These are phyloP conservation scores for Marasmarcha lunaedactyla DNA, from an alignment of 2,888 invertebrate species.

Conservation along the genomic window DNA sequence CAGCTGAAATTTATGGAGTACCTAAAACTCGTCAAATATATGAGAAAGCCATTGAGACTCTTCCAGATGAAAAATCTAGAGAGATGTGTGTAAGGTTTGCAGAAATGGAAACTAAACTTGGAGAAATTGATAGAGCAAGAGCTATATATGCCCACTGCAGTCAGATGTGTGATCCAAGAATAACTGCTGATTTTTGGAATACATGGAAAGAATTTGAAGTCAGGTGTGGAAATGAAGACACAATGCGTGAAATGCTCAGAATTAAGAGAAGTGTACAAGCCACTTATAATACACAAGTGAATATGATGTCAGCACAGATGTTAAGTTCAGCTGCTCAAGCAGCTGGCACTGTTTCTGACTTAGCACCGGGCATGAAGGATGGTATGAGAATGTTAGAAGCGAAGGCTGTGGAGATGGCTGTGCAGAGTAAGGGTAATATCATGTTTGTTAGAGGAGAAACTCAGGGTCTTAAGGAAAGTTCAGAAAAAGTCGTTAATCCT, in stretches of 20 bases:
- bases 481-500: conserved; percentile 82
- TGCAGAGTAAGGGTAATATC: conserved; percentile 73
- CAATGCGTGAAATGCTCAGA: conserved; percentile 97
- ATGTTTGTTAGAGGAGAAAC: conserved; percentile 91
- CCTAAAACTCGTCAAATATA: conserved; percentile 97
- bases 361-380: conserved; percentile 82
- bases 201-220: conserved; percentile 99
- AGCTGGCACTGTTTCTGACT: conserved; percentile 77
- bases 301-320: conserved; percentile 99
- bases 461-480: conserved; percentile 76
- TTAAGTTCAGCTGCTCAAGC: conserved; percentile 79
- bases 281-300: conserved; percentile 97
- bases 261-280: conserved; percentile 98
- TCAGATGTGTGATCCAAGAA: conserved; percentile 98
- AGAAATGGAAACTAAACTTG: conserved; percentile 97
- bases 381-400: conserved; percentile 91
- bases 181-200: conserved; percentile 96
- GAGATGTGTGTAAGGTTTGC: conserved; percentile 98
- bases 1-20: conserved; percentile 97
- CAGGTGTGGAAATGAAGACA: conserved; percentile 98
- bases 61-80: conserved; percentile 90
- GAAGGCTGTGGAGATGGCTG: conserved; percentile 80
- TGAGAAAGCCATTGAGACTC: conserved; percentile 95
- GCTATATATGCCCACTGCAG: conserved; percentile 98
- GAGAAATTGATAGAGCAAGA: conserved; percentile 97